Conservation (phyloP, 2,888 invertebrate species). For the Leptinotarsa haldemani region DNA sequence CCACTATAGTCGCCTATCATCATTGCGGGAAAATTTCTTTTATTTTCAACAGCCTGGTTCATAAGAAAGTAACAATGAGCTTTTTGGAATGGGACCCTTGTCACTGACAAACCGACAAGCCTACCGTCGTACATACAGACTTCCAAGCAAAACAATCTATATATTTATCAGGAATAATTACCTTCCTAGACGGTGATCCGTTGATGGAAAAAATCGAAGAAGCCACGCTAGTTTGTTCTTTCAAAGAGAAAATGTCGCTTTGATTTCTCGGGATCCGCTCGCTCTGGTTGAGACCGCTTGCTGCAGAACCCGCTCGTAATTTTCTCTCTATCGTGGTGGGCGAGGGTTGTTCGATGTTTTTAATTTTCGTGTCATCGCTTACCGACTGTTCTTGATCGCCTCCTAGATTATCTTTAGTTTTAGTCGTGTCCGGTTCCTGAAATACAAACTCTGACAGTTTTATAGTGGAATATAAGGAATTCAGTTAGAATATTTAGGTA, state of each 20-base stretch:
- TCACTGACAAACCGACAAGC: too few relatives aligned
- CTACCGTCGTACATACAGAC: too few relatives aligned
- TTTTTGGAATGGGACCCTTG: too few relatives aligned
- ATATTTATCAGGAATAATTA: conserved; percentile 19
- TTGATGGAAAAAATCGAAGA: conserved; percentile 53
- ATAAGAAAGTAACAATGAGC: too few relatives aligned
- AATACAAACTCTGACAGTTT: not conserved
- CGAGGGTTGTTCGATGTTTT: not conserved
- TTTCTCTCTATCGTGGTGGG: conserved; percentile 24
- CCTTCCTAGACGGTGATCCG: conserved; percentile 51
- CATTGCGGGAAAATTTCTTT: too few relatives aligned
- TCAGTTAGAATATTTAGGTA: too few relatives aligned
- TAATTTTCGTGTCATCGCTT: not conserved
- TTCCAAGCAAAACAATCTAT: not conserved
- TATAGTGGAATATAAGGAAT: too few relatives aligned
- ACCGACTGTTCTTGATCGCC: conserved; percentile 3
- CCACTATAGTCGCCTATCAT: too few relatives aligned
- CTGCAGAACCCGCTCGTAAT: conserved; percentile 27
- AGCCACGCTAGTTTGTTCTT: conserved; percentile 44
- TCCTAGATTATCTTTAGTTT: conserved; percentile 1
- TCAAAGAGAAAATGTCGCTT: conserved; percentile 56
- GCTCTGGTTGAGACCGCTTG: conserved; percentile 23
- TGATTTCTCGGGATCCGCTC: conserved; percentile 48
- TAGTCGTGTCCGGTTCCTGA: not conserved
- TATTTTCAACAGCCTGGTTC: too few relatives aligned